Base-by-base conservation (phyloP, 2,113 vertebrate species). In the Salvelinus alpinus region DNA sequence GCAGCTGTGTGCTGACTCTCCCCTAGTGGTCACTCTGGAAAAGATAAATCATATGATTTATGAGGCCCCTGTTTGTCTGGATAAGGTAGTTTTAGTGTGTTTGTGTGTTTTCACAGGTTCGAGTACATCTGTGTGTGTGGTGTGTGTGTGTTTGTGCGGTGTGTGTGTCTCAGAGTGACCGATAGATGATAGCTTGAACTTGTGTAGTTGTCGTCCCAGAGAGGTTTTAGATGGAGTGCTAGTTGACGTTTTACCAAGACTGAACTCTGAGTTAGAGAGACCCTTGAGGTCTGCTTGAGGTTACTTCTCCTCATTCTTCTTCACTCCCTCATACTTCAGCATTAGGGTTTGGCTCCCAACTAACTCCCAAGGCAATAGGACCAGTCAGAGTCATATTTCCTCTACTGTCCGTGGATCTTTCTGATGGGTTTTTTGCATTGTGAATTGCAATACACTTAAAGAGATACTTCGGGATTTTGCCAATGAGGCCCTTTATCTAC, bases 151-250 rank as follows among this genome's bases (percentile, higher is more conserved):
- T 38, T 7, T 38, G 38, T 38, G 38, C 8, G 38, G 4, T 24
- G 57, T 64, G 16, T 31, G 71, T 59, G 51, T 72, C 25, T 60
- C 9, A 57, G 70, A 57, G 70, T 60, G 12, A 47, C 78, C 6
- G 31, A 64, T 70, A 67, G 71, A 77, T 67, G 79, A 71, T n/a
- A 80, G 70, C 4, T 34, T 34, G 18, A 68, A 29, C 65, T 34
- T 27, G 24, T 31, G 1, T 67, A 5, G 57, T 29, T 27, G 14
- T 31, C 24, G 25, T 68, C 8, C 31, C 31, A 70, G 9, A 24
- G 13, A 38, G 8, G 65, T 20, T 27, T 66, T 68, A 29, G 7
- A 34, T 1, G 16, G 6, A 25, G 16, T 18, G 14, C 5, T 68
- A 34, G 14, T 3, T 13, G 14, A 34, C 4, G 29, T 20, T 14